These are phyloP conservation scores for Heteromurus nitidus DNA, from an alignment of 2,888 invertebrate genomes.

Conservation along the genomic window DNA sequence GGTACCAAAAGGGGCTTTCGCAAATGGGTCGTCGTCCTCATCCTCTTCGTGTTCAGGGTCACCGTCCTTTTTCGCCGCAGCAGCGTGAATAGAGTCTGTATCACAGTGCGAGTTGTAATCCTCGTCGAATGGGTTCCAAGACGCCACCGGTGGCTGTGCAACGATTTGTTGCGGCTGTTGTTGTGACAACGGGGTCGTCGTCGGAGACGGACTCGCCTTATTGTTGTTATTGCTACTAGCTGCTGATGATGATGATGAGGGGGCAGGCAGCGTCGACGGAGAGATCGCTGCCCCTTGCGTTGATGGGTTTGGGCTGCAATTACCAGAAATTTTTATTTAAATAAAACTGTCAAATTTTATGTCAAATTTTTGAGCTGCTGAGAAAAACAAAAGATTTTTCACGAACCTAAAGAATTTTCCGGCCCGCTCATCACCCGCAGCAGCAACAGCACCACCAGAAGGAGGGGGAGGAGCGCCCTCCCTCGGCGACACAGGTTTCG, in stretches of 20 bases:
- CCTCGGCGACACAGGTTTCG: no score
- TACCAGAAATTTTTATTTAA: no score
- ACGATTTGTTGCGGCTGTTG: neutral
- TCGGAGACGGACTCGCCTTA: neutral
- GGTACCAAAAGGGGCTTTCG: slow-evolving; percentile 71
- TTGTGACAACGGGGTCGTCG: neutral
- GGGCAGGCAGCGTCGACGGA: neutral
- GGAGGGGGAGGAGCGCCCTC: neutral
- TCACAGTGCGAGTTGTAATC: slow-evolving; percentile 42
- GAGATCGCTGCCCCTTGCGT: no score
- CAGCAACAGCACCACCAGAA: neutral
- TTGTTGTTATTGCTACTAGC: slow-evolving; percentile 50
- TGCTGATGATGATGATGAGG: slow-evolving; percentile 14
- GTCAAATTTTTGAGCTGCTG: no score
- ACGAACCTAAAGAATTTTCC: no score
- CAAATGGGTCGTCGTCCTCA: slow-evolving; percentile 68
- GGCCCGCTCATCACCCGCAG: no score
- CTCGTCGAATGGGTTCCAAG: slow-evolving; percentile 71
- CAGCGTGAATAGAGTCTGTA: neutral
- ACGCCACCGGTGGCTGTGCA: slow-evolving; percentile 3
- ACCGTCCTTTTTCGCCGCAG: slow-evolving; percentile 1
- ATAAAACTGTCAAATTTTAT: no score
- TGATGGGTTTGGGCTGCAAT: no score
- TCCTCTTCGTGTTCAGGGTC: slow-evolving; percentile 30
- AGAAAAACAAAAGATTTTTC: neutral